Conservation (phyloP, 2,888 invertebrate genomes). For the Smittia sp. region DNA sequence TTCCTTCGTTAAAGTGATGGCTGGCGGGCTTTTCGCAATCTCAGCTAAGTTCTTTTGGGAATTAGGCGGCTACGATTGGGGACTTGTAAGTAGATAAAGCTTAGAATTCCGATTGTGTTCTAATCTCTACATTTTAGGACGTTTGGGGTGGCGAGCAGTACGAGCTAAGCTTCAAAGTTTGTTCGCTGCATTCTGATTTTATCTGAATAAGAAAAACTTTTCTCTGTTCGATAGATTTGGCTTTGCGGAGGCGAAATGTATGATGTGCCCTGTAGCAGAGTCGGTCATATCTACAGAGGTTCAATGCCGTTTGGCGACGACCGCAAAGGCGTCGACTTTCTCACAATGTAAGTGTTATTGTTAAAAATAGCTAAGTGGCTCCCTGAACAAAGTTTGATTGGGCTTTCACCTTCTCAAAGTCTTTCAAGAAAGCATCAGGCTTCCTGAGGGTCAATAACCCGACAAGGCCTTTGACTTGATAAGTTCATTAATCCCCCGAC, state of each 20-base stretch:
- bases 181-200: no score
- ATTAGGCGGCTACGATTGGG: constrained; percentile 88
- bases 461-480: no score
- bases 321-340: constrained; percentile 55
- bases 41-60: constrained; percentile 91
- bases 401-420: no score
- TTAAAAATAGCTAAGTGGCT: no score
- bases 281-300: constrained; percentile 87
- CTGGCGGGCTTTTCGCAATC: constrained; percentile 94
- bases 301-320: constrained; percentile 88
- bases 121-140: no score
- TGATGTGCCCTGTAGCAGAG: constrained; percentile 89
- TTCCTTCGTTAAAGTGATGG: constrained; percentile 72
- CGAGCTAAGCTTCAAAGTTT: constrained; percentile 92
- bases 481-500: no score
- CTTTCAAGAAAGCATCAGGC: no score
- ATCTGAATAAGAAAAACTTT: no score
- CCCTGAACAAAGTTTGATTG: no score
- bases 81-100: constrained; percentile 88
- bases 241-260: constrained; percentile 90
- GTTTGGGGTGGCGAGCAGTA: constrained; percentile 84
- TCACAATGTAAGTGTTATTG: constrained; percentile 20
- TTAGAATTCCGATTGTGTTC: no score
- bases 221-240: constrained; percentile 62
- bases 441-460: no score